A percentile compares a stretch with the other conserved stretches of the same genome.
These are phyloP conservation scores for Hetaerina titia DNA, from an alignment of 2,888 invertebrate genomes.

Conservation along the genomic window DNA sequence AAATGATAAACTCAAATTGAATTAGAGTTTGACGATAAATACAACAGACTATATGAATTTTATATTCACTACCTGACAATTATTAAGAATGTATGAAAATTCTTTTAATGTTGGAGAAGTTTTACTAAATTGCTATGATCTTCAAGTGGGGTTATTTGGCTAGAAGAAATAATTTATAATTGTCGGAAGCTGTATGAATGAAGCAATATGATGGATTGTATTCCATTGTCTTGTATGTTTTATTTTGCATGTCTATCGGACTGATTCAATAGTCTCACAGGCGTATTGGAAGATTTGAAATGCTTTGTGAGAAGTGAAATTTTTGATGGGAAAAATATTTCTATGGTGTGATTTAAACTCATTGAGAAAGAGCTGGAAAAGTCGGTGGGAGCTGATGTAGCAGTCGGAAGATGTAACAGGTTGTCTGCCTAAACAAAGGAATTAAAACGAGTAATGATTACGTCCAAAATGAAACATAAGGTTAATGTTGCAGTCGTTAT, in stretches of 20 bases:
- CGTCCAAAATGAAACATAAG: neutral
- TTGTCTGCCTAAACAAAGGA: neutral
- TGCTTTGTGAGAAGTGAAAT: neutral
- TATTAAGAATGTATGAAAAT: too few species aligned
- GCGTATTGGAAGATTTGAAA: neutral
- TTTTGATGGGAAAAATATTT: neutral
- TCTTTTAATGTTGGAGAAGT: too few species aligned
- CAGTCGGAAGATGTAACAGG: neutral
- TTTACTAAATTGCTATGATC: too few species aligned
- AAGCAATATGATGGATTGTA: neutral
- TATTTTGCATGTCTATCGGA: neutral
- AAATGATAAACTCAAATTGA: too few species aligned
- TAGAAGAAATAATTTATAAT: too few species aligned
- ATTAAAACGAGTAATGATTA: neutral
- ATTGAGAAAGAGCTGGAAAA: neutral
- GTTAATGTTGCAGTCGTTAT: neutral
- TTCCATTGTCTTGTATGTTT: neutral
- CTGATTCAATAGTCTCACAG: conserved; percentile 1
- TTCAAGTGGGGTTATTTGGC: too few species aligned
- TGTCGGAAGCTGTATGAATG: neutral
- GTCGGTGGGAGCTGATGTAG: neutral
- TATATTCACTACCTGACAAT: too few species aligned
- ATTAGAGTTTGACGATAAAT: too few species aligned
- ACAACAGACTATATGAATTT: too few species aligned
- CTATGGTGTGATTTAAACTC: neutral